A percentile compares a stretch with the other conserved stretches of the same genome.
Conservation (phyloP, 2,113 vertebrate species). For the Redunca redunca region DNA sequence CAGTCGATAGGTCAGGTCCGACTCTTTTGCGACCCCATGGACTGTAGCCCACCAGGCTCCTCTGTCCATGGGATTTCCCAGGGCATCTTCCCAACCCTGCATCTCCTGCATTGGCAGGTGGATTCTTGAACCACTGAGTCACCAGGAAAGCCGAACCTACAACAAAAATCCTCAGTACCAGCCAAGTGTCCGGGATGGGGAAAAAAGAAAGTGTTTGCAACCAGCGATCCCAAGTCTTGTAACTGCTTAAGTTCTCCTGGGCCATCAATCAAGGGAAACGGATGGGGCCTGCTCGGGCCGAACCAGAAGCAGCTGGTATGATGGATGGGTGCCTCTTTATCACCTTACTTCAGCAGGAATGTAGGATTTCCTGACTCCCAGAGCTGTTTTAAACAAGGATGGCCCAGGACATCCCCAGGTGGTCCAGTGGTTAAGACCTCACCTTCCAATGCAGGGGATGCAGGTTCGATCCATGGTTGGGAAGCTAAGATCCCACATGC, state of each 20-base stretch:
- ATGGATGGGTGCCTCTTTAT: too few species aligned
- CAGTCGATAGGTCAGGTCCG: rapidly evolving
- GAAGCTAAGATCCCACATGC: neutral
- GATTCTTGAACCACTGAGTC: neutral
- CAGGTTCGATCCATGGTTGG: neutral
- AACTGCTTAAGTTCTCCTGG: neutral
- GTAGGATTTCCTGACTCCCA: neutral
- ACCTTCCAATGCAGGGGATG: neutral
- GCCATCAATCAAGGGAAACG: neutral
- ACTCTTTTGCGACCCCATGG: neutral
- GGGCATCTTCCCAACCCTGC: neutral
- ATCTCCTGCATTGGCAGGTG: neutral
- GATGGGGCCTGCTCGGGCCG: neutral
- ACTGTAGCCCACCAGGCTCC: neutral
- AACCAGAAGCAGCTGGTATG: neutral
- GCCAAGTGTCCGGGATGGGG: neutral
- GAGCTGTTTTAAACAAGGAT: neutral
- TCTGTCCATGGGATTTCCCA: neutral
- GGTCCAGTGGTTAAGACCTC: neutral
- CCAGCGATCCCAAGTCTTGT: neutral
- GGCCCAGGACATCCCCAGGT: neutral
- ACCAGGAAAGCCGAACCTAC: neutral
- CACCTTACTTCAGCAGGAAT: neutral
- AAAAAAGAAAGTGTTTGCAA: neutral
- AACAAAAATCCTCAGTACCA: neutral